Percentiles rank a stretch among this genome's conserved stretches.
These are phyloP conservation scores for Rhinoraja longicauda DNA, from an alignment of 2,797 vertebrate genomes.

Conservation along the genomic window DNA sequence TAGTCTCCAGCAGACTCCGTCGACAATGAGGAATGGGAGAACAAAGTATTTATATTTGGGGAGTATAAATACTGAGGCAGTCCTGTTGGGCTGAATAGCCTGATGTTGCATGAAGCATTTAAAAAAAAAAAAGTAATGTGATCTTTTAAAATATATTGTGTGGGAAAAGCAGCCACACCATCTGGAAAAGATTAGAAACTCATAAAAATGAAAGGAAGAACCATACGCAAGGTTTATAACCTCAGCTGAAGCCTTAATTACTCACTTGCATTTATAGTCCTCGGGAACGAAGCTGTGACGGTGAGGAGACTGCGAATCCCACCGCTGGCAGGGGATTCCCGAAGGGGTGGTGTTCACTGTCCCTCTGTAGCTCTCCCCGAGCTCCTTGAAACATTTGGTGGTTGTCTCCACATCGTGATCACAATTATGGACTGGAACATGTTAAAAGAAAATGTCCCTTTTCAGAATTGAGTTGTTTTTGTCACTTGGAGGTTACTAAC, in stretches of 20 bases:
- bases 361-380: constrained; percentile 82
- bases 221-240: neutral
- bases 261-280: constrained; percentile 96
- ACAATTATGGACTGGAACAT: constrained; percentile 32
- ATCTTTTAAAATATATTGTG: neutral
- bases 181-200: neutral
- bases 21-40: neutral
- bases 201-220: neutral
- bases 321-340: constrained; percentile 80
- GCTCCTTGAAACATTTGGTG: constrained; percentile 66
- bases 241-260: constrained; percentile 44
- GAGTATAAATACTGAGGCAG: neutral
- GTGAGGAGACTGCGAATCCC: constrained; percentile 90
- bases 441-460: neutral
- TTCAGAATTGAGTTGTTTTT: neutral
- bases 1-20: neutral
- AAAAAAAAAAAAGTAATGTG: constrained; percentile 4
- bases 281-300: constrained; percentile 80
- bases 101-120: neutral
- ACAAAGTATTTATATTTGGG: too few species aligned
- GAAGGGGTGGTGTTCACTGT: constrained; percentile 67
- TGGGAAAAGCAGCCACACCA: neutral
- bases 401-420: constrained; percentile 60
- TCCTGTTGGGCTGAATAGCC: neutral
- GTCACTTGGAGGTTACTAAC: neutral